Base-by-base conservation (phyloP, 2,797 vertebrate genomes). In the Gambusia yucatana region DNA sequence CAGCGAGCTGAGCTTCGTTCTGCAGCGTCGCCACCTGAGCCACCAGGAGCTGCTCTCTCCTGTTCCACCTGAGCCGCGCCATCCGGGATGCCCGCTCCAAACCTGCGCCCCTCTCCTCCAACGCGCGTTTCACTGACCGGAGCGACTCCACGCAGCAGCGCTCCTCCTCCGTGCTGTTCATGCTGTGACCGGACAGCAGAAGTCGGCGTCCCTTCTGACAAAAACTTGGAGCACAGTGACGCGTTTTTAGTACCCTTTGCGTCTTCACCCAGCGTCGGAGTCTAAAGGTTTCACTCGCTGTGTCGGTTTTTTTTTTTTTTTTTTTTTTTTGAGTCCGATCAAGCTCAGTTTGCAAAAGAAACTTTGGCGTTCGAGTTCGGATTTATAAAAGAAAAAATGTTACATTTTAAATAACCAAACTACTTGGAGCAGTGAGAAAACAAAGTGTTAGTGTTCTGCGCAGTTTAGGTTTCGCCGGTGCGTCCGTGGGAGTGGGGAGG, bases 21-120 rank as follows among this genome's bases (percentile, higher is more conserved):
- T 94, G 96, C 85, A 95, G 92, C 25, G 92, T 77, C 39, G 92
- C 89, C 80, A 96, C 92, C 90, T 94, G 94, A 43, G 91, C 92
- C 25, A 93, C 39, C 61, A 96, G 92, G 36, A 83, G 50, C 79
- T 90, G 94, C 81, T 96, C 96, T 78, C 91, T 91, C 73, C 89
- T 39, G 88, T 91, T 89, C 93, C 95, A 93, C 77, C 92, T 79
- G 86, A 91, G 77, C 70, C 91, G 82, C 61, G 87, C 82, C 88
- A 87, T 83, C 74, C 85, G 92, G 84, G 83, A 80, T 73, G 91
- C 86, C 3, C 90, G 92, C 87, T 90, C 92, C 84, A 87, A 13
- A 25, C 78, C 1, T 0, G 83, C 80, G 86, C 80, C 81, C 48
- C 77, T 86, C 73, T 77, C 93, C 22, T 81, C 88, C 80, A 94